Evolutionary conservation across 2,888 invertebrate species (phyloP), one percentile per base, ranked within the genome.

Genomic region (Hirtodrosophila trivittata): DNA sequence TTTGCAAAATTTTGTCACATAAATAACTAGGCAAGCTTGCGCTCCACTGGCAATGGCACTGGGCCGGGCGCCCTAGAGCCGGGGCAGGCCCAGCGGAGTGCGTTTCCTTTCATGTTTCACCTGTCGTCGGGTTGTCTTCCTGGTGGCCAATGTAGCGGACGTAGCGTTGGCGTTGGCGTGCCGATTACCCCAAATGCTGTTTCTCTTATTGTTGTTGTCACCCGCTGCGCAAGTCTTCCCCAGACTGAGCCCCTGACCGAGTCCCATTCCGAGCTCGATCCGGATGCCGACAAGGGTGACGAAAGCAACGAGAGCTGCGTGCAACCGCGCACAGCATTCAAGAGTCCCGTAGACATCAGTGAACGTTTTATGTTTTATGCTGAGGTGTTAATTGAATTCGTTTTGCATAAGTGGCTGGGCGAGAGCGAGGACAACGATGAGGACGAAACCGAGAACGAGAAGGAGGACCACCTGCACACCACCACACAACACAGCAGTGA

Each of bases 1-100:
- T 89, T 89, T 89, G 89, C 87, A 87, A 88, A 89, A 90, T 89
- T 89, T 89, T 90, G 89, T 89, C 89, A 90, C 89, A 89, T 89
- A 90, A 89, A 90, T 90, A 89, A 90, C 89, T 86, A 86, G 81
- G 71, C 71, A 49, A 66, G 28, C 62, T 64, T 39, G 50, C 42
- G 41, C 58, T 50, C 57, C 51, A 37, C 18, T 46, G 64, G 41
- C 41, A 42, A 60, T 18, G 25, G 55, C 42, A 1, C 14, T 6
- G 9, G 13, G 16, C 25, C 18, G 35, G 70, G 67, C 66, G 59
- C 67, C 74, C 70, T 70, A 65, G 65, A 67, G 45, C 25, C 16
- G 14, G 6, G 28, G 5, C 9, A 8, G 28, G 28, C n/a, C 16
- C 14, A 42, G 5, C 2, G 18, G 33, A 33, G 33, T 32, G 66